phyloP scores from a whole-genome alignment of 1,140 invertebrate species.

The Halesus radiatus region DNA sequence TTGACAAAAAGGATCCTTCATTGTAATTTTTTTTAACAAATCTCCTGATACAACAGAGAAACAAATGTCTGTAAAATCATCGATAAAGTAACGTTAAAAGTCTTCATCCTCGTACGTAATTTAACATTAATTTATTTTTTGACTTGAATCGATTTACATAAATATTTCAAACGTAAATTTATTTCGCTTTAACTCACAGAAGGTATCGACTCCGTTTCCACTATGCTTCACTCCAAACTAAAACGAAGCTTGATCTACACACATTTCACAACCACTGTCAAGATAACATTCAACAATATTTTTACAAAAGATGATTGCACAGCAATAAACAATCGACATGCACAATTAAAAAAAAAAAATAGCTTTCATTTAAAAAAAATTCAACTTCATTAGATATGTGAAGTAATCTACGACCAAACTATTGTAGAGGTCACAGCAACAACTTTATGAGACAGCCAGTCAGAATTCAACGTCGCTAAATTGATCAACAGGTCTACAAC shows the following conservation, averaged over 20 bases:
- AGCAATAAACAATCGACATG: background rate
- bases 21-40: no score
- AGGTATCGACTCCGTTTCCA: no score
- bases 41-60: no score
- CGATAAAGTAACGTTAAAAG: no score
- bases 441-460: constrained; percentile 55
- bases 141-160: background rate
- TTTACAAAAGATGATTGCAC: constrained; percentile 8
- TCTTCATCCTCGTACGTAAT: background rate
- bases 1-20: no score
- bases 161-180: background rate
- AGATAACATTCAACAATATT: constrained; percentile 4
- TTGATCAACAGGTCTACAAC: constrained; percentile 24
- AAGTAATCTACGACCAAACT: constrained; percentile 13
- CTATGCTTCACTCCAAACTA: no score
- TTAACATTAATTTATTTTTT: background rate
- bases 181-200: no score
- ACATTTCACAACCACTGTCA: constrained; percentile 40
- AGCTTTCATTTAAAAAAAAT: background rate
- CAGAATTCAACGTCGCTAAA: constrained; percentile 53
- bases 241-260: no score
- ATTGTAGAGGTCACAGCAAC: constrained; percentile 43
- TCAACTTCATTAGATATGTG: background rate
- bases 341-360: constrained; percentile 6
- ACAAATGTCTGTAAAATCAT: no score